A percentile compares a stretch with the other conserved stretches of the same genome.
These are phyloP conservation scores for Xenopus petersii DNA, from an alignment of 2,797 vertebrate species.

Conservation along the genomic window DNA sequence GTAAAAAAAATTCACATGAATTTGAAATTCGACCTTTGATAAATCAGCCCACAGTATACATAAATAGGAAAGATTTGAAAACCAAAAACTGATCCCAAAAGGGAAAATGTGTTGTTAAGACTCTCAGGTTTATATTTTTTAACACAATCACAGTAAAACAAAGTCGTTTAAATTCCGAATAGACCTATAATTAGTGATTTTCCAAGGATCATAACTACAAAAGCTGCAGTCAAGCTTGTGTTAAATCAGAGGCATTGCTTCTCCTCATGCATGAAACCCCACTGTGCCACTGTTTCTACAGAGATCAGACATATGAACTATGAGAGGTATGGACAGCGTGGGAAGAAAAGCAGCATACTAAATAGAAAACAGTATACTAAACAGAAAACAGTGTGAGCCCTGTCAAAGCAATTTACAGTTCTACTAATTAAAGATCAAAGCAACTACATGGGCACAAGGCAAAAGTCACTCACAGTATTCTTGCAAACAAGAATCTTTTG, in stretches of 20 bases:
- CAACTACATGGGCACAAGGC: neutral
- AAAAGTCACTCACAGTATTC: neutral
- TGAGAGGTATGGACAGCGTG: neutral
- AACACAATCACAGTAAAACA: too few relatives aligned
- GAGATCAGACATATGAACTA: neutral
- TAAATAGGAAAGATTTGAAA: too few relatives aligned
- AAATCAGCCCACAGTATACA: too few relatives aligned
- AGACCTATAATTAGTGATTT: neutral
- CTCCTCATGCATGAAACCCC: neutral
- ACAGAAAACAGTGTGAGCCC: neutral
- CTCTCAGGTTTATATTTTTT: too few relatives aligned
- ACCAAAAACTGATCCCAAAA: too few relatives aligned
- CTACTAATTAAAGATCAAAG: constrained; percentile 5
- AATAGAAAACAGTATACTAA: neutral
- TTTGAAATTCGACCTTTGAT: too few relatives aligned
- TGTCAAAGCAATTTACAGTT: neutral
- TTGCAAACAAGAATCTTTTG: too few relatives aligned
- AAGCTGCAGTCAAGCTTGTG: constrained; percentile 1
- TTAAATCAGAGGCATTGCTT: neutral
- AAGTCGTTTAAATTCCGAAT: neutral
- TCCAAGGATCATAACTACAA: neutral
- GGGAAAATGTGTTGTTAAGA: too few relatives aligned
- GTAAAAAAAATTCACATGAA: too few relatives aligned
- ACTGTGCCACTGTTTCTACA: neutral
- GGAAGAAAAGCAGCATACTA: neutral